phyloP scores from a whole-genome alignment of 2,797 vertebrate species.

The Danio kyathit region DNA sequence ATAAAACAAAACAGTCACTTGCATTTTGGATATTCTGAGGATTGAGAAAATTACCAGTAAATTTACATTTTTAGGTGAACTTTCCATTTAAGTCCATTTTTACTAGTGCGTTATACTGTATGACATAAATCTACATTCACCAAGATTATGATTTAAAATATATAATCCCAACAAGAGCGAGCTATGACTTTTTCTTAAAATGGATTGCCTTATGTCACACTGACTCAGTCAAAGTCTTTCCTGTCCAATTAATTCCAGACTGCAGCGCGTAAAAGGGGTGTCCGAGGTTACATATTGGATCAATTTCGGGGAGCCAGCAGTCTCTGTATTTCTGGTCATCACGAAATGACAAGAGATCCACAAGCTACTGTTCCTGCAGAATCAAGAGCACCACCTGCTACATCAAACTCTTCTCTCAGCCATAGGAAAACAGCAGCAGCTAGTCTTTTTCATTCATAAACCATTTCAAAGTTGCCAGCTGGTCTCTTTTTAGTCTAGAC shows the following conservation, averaged over 20 bases:
- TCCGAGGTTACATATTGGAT: not conserved
- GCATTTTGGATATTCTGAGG: no score
- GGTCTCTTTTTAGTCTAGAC: slow-evolving; percentile 43
- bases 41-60: no score
- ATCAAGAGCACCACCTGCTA: slow-evolving; percentile 44
- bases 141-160: not conserved
- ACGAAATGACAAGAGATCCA: slow-evolving; percentile 6
- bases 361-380: slow-evolving; percentile 10
- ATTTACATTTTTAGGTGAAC: no score
- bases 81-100: not conserved
- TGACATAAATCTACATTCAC: not conserved
- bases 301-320: not conserved
- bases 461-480: slow-evolving; percentile 47
- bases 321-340: slow-evolving; percentile 13
- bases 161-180: not conserved
- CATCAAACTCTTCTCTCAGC: slow-evolving; percentile 28
- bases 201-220: not conserved
- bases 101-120: not conserved
- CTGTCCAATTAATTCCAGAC: slow-evolving; percentile 1
- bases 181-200: not conserved
- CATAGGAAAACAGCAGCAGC: slow-evolving; percentile 35
- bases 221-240: not conserved
- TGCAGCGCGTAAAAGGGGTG: slow-evolving; percentile 6
- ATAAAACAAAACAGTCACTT: no score
- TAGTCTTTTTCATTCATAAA: slow-evolving; percentile 41